Evolutionary conservation across 2,113 vertebrate genomes (phyloP).

Genomic region (Puma concolor): DNA sequence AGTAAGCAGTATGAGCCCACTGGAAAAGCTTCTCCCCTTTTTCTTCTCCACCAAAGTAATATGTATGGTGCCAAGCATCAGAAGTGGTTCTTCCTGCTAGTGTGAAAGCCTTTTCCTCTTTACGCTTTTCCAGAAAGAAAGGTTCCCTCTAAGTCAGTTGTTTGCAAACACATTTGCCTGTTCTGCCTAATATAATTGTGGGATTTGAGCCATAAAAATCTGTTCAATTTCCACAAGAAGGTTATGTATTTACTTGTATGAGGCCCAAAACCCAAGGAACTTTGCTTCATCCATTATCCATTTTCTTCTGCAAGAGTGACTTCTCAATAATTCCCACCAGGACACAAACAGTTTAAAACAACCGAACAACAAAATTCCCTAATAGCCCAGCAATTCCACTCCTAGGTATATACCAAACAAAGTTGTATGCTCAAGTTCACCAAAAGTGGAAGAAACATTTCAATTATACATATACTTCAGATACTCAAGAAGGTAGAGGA

Average conservation of each 20-base stretch:
- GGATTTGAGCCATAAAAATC: neutral
- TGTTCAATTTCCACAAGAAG: conserved; percentile 11
- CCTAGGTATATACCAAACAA: neutral
- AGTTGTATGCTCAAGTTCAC: neutral
- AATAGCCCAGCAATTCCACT: neutral
- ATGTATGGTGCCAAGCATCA: neutral
- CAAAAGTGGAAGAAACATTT: neutral
- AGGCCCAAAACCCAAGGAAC: neutral
- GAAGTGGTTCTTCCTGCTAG: neutral
- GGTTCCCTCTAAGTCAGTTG: neutral
- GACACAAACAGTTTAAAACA: conserved; percentile 28
- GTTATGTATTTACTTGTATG: conserved; percentile 17
- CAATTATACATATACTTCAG: neutral
- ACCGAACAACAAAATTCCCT: neutral
- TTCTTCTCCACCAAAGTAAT: neutral
- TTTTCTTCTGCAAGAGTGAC: conserved; percentile 28
- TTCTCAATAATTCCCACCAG: conserved; percentile 34
- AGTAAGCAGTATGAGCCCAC: neutral
- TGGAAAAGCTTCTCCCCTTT: neutral
- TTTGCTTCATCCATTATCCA: neutral
- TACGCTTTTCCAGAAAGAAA: conserved; percentile 39
- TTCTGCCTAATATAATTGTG: neutral
- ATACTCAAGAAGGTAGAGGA: neutral
- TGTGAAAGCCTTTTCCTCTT: neutral
- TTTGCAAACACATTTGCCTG: neutral